phyloP scores from a whole-genome alignment of 2,888 invertebrate genomes.

The Eristalis intricaria region DNA sequence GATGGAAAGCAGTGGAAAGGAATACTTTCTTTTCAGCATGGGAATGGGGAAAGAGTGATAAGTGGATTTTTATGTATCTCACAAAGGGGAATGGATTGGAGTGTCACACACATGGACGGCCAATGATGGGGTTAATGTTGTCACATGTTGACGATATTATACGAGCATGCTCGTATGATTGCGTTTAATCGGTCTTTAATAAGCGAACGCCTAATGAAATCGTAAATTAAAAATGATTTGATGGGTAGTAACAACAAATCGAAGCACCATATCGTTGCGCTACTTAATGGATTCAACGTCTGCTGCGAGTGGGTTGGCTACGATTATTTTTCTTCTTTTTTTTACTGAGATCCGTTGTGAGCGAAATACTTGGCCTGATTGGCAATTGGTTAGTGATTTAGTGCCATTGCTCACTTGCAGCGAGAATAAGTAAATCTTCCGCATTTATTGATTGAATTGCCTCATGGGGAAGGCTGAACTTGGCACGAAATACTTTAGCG shows the following conservation, averaged over 20 bases:
- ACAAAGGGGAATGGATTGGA: not conserved
- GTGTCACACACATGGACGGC: conserved; percentile 7
- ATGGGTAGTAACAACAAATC: not conserved
- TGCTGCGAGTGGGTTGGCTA: not conserved
- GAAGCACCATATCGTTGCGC: not conserved
- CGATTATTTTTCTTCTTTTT: not conserved
- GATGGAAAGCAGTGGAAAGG: not conserved
- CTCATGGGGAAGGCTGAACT: not conserved
- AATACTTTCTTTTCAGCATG: conserved; percentile 5
- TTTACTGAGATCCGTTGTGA: not conserved
- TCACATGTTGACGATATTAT: conserved; percentile 22
- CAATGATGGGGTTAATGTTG: conserved; percentile 27
- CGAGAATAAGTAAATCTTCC: not conserved
- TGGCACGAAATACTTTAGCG: not conserved
- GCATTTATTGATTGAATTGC: not conserved
- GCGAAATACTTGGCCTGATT: too few relatives aligned
- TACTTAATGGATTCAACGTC: not conserved
- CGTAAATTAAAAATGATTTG: conserved; percentile 14
- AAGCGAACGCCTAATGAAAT: conserved; percentile 7
- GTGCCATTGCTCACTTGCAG: not conserved
- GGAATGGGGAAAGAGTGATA: conserved; percentile 41
- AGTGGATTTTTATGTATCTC: conserved; percentile 53
- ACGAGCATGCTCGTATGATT: not conserved
- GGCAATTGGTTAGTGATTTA: not conserved
- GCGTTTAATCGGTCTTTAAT: conserved; percentile 32